phyloP scores from a whole-genome alignment of 2,113 vertebrate species.

The Catharus fuscescens region DNA sequence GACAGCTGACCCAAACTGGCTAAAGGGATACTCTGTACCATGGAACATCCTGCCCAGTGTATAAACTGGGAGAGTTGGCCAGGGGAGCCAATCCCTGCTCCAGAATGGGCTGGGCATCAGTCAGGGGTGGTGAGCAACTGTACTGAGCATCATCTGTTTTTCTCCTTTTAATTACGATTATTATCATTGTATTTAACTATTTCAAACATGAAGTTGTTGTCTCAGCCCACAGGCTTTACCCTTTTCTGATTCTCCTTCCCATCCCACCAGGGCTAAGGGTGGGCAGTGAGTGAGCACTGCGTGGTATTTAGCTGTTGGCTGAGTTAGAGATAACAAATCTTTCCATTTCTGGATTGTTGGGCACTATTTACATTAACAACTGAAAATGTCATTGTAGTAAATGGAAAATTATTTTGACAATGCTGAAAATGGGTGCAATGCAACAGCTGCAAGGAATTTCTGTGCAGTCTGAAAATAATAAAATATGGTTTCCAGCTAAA shows the following conservation, averaged over 20 bases:
- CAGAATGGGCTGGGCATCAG: background rate
- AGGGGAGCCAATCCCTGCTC: background rate
- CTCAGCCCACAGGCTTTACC: background rate
- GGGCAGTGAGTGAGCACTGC: background rate
- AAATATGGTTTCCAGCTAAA: background rate
- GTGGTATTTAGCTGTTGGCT: background rate
- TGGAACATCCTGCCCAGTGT: background rate
- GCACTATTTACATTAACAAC: background rate
- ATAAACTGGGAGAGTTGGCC: background rate
- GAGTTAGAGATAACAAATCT: background rate
- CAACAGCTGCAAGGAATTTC: slow-evolving; percentile 10
- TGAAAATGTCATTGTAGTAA: background rate
- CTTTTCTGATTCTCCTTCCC: too few relatives aligned
- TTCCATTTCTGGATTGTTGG: background rate
- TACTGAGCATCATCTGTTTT: background rate
- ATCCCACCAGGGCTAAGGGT: background rate
- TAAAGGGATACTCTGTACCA: background rate
- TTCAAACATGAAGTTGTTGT: background rate
- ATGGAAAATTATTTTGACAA: background rate
- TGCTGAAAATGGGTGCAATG: background rate
- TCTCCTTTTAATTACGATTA: background rate
- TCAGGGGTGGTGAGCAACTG: background rate
- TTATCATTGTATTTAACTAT: background rate
- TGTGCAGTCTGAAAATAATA: background rate
- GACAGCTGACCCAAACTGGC: background rate